Percentiles rank a stretch among this genome's conserved stretches.
phyloP scores from a whole-genome alignment of 2,113 vertebrate genomes.

The Anoura caudifer region DNA sequence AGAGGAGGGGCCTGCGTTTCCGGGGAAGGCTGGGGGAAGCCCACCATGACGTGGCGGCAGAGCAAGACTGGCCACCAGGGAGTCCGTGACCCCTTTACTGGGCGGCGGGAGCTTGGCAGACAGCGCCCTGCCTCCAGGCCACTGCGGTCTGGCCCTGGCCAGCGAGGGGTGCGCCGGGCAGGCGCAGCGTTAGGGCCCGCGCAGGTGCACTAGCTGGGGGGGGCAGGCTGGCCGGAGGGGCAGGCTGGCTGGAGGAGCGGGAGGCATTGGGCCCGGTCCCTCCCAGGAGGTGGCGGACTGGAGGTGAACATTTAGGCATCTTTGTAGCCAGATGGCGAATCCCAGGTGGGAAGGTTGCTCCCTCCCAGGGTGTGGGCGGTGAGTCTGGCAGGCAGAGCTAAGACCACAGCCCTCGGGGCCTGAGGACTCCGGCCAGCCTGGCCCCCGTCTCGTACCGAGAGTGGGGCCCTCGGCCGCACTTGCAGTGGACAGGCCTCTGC shows the following conservation, averaged over 20 bases:
- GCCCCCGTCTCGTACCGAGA: not conserved
- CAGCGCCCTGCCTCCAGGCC: not conserved
- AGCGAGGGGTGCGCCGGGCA: accelerated
- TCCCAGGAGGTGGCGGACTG: too few relatives aligned
- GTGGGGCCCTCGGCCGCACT: too few relatives aligned
- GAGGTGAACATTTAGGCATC: accelerated
- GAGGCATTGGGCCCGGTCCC: accelerated
- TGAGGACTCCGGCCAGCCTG: accelerated
- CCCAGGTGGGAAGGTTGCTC: not conserved
- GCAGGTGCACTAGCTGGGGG: not conserved
- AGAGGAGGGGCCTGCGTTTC: not conserved
- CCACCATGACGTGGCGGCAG: not conserved
- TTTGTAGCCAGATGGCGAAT: not conserved
- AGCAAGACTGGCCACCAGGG: not conserved
- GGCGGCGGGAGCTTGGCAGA: not conserved
- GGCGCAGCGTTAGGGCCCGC: accelerated
- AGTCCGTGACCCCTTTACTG: too few relatives aligned
- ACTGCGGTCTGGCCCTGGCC: not conserved
- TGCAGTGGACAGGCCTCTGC: not conserved
- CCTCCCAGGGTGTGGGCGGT: not conserved
- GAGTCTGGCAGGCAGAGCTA: not conserved
- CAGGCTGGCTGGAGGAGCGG: not conserved
- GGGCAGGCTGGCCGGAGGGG: not conserved
- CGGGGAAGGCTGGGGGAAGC: not conserved
- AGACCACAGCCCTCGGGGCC: not conserved